These are phyloP conservation scores for Falcunculus frontatus DNA, from an alignment of 2,113 vertebrate species.

Conservation along the genomic window DNA sequence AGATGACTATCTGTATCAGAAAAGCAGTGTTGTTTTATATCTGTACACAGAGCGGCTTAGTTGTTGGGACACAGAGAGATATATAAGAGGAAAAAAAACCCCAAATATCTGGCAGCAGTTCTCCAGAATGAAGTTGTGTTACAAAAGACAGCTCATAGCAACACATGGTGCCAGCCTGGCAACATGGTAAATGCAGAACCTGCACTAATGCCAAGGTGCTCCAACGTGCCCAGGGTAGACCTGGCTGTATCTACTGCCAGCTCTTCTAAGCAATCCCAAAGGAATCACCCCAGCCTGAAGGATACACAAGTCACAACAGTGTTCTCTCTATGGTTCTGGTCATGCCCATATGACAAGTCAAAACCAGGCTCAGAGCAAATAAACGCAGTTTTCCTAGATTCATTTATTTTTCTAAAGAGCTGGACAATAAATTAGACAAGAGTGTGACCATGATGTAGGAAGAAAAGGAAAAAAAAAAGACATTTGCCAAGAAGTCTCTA, in stretches of 20 bases:
- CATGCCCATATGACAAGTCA: not conserved
- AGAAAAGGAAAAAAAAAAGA: not conserved
- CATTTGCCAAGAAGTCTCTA: not conserved
- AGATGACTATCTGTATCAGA: not conserved
- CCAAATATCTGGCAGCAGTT: not conserved
- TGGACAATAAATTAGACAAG: not conserved
- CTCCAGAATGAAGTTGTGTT: not conserved
- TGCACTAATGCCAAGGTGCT: not conserved
- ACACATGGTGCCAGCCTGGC: not conserved
- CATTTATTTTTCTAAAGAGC: not conserved
- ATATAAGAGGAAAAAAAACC: fast-evolving
- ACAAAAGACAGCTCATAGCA: not conserved
- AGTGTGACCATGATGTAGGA: not conserved
- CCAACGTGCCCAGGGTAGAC: fast-evolving
- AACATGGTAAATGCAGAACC: not conserved
- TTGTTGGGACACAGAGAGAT: not conserved
- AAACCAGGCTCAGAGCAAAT: not conserved
- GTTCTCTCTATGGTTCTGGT: not conserved
- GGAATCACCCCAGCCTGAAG: not conserved
- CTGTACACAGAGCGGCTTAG: not conserved
- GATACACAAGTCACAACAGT: not conserved
- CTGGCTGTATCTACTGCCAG: not conserved
- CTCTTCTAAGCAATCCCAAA: not conserved
- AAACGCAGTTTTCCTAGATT: not conserved
- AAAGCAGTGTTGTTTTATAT: not conserved